Evolutionary conservation across 2,888 invertebrate species (phyloP).

Genomic region (Dryadula phaetusa): DNA sequence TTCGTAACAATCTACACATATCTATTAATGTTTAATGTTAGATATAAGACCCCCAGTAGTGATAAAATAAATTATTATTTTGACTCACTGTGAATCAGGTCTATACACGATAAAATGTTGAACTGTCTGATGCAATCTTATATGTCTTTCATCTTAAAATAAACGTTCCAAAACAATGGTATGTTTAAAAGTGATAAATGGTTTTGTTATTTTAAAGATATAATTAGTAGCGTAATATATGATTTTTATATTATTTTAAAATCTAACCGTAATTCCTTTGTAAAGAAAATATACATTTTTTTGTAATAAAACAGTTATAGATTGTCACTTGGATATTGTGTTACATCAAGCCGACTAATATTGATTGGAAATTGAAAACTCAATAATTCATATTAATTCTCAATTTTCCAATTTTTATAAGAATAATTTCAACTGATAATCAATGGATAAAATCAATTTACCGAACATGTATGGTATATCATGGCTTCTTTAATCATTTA

Average conservation of each 20-base stretch:
- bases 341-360: too few relatives aligned
- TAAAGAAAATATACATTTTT: too few relatives aligned
- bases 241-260: background rate
- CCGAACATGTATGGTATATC: background rate
- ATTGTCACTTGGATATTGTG: too few relatives aligned
- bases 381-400: too few relatives aligned
- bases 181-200: background rate
- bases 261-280: background rate
- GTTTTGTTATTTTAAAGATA: background rate
- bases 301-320: too few relatives aligned
- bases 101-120: slow-evolving; percentile 1
- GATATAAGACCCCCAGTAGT: background rate
- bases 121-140: slow-evolving; percentile 18
- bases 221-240: background rate
- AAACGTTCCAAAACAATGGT: background rate
- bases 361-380: too few relatives aligned
- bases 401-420: background rate
- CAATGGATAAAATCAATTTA: background rate
- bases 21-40: background rate
- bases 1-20: too few relatives aligned
- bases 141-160: slow-evolving; percentile 6
- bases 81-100: background rate
- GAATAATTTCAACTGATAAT: background rate
- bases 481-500: slow-evolving; percentile 9
- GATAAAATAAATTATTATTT: slow-evolving; percentile 1